phyloP scores from a whole-genome alignment of 2,888 invertebrate species.

The Clivina fossor region DNA sequence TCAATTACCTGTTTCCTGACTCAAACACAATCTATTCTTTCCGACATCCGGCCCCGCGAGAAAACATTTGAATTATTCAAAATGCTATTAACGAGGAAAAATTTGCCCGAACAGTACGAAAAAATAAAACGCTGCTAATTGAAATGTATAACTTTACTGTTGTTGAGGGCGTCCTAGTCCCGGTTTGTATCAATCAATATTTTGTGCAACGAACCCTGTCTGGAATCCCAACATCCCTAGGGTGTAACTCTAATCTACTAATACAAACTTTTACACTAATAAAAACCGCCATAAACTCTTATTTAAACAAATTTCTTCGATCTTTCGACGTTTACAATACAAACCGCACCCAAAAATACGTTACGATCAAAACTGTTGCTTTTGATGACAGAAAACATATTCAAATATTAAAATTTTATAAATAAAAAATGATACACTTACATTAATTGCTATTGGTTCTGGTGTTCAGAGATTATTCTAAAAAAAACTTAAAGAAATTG shows the following conservation, averaged over 20 bases:
- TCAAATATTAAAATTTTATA: background rate
- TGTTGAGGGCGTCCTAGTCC: slow-evolving; percentile 24
- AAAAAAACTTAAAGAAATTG: slow-evolving; percentile 27
- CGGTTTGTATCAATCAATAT: slow-evolving; percentile 14
- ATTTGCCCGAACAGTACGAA: slow-evolving; percentile 24
- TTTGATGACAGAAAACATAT: slow-evolving; percentile 4
- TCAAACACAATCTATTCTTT: slow-evolving; percentile 17
- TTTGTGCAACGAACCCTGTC: background rate
- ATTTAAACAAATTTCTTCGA: too few species aligned
- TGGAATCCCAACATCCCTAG: background rate
- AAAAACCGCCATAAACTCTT: too few species aligned
- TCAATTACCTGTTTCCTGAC: slow-evolving; percentile 29
- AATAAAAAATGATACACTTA: slow-evolving; percentile 16
- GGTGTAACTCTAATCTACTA: slow-evolving; percentile 1
- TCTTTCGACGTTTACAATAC: too few species aligned
- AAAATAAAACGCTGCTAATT: slow-evolving; percentile 20
- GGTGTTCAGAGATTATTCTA: slow-evolving; percentile 17
- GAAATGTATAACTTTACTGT: slow-evolving; percentile 10
- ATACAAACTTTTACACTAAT: background rate
- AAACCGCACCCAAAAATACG: slow-evolving; percentile 30
- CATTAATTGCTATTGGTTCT: slow-evolving; percentile 12
- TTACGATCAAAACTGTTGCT: slow-evolving; percentile 3
- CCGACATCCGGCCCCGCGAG: slow-evolving; percentile 25
- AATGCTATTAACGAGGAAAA: slow-evolving; percentile 1
- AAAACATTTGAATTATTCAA: slow-evolving; percentile 24